These are phyloP conservation scores for Acleris cristana DNA, from an alignment of 2,888 invertebrate genomes.

Conservation along the genomic window DNA sequence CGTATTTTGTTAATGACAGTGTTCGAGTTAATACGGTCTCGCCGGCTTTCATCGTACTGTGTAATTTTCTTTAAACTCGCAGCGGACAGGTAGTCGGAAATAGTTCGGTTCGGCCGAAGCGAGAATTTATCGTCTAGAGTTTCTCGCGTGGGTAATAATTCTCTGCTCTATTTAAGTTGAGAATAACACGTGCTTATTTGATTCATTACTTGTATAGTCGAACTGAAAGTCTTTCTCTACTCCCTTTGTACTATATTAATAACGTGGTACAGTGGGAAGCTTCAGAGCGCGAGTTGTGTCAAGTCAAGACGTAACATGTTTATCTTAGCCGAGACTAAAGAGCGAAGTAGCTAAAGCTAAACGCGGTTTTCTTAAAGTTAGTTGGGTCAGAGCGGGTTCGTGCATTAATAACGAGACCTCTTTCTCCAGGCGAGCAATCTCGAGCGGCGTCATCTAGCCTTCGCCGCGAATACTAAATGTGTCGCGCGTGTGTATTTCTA, in stretches of 20 bases:
- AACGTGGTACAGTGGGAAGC: constrained; percentile 1
- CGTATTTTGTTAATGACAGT: constrained; percentile 63
- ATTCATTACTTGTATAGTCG: constrained; percentile 1
- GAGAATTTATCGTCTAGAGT: constrained; percentile 59
- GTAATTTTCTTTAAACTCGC: constrained; percentile 58
- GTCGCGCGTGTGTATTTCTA: not conserved
- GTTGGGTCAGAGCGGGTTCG: constrained; percentile 56
- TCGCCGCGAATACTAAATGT: not conserved
- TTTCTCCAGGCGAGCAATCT: constrained; percentile 58
- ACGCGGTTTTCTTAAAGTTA: constrained; percentile 69
- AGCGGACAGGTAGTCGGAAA: constrained; percentile 55
- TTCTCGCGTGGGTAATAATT: constrained; percentile 66
- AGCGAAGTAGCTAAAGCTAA: constrained; percentile 50
- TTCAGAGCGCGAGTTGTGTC: constrained; percentile 21
- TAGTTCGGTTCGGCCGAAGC: constrained; percentile 62
- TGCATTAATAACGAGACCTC: constrained; percentile 63
- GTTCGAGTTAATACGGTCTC: constrained; percentile 50
- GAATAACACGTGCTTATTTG: constrained; percentile 8
- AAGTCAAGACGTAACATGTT: constrained; percentile 51
- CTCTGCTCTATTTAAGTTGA: constrained; percentile 43
- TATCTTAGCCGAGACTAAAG: constrained; percentile 65
- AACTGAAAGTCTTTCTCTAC: too few relatives aligned
- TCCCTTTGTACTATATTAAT: too few relatives aligned
- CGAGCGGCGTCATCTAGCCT: constrained; percentile 36
- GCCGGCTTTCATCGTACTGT: constrained; percentile 54